Base-by-base conservation (phyloP, 2,113 vertebrate genomes). In the Mesocricetus auratus region DNA sequence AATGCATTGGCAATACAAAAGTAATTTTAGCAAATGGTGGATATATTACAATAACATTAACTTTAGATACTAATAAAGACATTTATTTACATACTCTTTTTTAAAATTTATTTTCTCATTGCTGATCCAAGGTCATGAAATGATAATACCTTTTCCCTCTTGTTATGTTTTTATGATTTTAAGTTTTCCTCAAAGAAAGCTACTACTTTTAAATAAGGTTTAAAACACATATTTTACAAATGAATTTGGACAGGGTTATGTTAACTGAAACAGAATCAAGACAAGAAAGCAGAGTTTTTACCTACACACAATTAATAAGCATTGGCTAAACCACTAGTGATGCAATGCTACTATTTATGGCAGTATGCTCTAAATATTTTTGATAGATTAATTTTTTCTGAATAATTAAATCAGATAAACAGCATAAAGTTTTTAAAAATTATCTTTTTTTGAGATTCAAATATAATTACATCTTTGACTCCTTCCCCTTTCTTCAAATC, bases 1-100 rank as follows among this genome's bases (percentile, higher is more conserved):
- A 92, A 95, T 82, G 3, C 29, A 87, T 26, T 82, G n/a, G 60
- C 39, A 95, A 85, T 73, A 89, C 13, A 77, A 93, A 90, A 96
- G 33, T 56, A 64, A 73, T 82, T 29, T 74, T 73, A 66, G 5
- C 21, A 93, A 68, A 66, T 2, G 36, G 3, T 45, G 79, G 36
- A 6, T 50, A 60, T 21, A 95, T 62, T 89, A 94, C 22, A 90
- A 88, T 74, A 73, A 79, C 90, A 89, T 29, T 8, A 69, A 89
- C 53, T 36, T 93, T 29, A 36, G 47, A 7, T 60, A 86, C 22
- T 33, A 19, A 87, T 71, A 68, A 68, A 71, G 94, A 53, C 31
- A 69, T 68, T 50, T 86, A 53, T 60, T 58, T 60, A 39, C 9
- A 42, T 64, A 58, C 12, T 13, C 7, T 36, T 66, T 69, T 66